These are phyloP conservation scores for Nibea coibor DNA, from an alignment of 2,113 vertebrate genomes.

Conservation along the genomic window DNA sequence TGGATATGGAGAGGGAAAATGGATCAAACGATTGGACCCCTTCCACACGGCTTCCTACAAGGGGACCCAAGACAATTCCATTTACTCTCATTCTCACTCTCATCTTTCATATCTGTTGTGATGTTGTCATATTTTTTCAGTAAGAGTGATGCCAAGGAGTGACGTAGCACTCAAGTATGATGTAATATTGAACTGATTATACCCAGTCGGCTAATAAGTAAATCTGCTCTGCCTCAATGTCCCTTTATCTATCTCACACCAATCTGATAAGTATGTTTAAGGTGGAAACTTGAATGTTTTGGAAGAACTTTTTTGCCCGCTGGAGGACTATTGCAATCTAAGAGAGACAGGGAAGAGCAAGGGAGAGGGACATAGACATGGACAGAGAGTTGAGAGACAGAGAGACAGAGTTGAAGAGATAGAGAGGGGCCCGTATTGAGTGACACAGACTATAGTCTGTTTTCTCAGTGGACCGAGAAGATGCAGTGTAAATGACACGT, in stretches of 20 bases:
- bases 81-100: too few relatives aligned
- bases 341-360: slow-evolving; percentile 18
- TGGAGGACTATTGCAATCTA: not conserved
- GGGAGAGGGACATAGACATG: slow-evolving; percentile 16
- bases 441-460: slow-evolving; percentile 75
- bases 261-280: slow-evolving; percentile 9
- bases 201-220: slow-evolving; percentile 13
- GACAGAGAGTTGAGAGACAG: not conserved
- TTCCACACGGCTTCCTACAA: not conserved
- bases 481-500: slow-evolving; percentile 78
- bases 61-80: slow-evolving; percentile 16
- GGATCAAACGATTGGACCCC: slow-evolving; percentile 53
- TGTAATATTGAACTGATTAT: slow-evolving; percentile 18
- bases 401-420: slow-evolving; percentile 32
- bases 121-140: slow-evolving; percentile 33
- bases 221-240: slow-evolving; percentile 12
- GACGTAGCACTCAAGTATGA: slow-evolving; percentile 21
- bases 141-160: not conserved
- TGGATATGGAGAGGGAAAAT: slow-evolving; percentile 54
- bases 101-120: slow-evolving; percentile 21
- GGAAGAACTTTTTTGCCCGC: not conserved
- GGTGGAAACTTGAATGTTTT: slow-evolving; percentile 22
- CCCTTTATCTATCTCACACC: slow-evolving; percentile 5
- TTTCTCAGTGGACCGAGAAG: slow-evolving; percentile 82
- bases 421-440: slow-evolving; percentile 42